A percentile compares a stretch with the other conserved stretches of the same genome.
These are phyloP conservation scores for Lepas anatifera DNA, from an alignment of 2,888 invertebrate species.

Conservation along the genomic window DNA sequence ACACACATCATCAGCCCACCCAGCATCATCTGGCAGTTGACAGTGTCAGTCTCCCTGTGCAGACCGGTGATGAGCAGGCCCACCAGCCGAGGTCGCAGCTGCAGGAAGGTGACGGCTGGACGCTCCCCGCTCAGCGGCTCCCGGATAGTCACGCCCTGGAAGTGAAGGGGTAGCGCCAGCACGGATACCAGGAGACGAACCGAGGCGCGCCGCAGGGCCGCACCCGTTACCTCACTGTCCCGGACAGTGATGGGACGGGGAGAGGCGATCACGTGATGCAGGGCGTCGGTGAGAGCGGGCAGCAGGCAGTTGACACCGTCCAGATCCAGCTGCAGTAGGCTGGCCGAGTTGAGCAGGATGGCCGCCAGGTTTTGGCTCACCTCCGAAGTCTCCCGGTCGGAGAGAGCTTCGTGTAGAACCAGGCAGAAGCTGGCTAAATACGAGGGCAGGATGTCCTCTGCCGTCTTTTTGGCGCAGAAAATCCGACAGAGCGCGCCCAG, in stretches of 20 bases:
- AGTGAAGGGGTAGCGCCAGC: conserved; percentile 85
- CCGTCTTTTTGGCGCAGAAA: conserved; percentile 88
- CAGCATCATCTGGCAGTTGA: conserved; percentile 75
- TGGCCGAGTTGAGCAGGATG: conserved; percentile 70
- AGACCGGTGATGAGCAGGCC: conserved; percentile 71
- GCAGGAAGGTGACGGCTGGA: conserved; percentile 43
- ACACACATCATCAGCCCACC: conserved; percentile 62
- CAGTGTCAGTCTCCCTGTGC: conserved; percentile 68
- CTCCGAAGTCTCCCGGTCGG: conserved; percentile 29
- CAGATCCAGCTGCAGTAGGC: conserved; percentile 80
- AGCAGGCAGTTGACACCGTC: conserved; percentile 85
- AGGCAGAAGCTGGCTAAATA: conserved; percentile 90
- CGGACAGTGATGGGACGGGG: conserved; percentile 17
- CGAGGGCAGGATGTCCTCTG: conserved; percentile 78
- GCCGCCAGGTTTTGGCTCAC: conserved; percentile 42
- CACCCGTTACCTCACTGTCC: conserved; percentile 39
- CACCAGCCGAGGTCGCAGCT: conserved; percentile 59
- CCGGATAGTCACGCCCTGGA: conserved; percentile 44
- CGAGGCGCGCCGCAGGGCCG: conserved; percentile 76
- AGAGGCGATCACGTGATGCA: conserved; percentile 44
- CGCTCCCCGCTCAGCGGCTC: conserved; percentile 28
- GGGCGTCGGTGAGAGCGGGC: conserved; percentile 74
- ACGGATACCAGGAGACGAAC: conserved; percentile 83
- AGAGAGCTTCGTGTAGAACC: conserved; percentile 74
- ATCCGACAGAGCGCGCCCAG: conserved; percentile 89